Evolutionary conservation across 30 jellyfish, hydroid and myxozoan genomes (phyloP).

Genomic region (Aurelia coerulea): DNA sequence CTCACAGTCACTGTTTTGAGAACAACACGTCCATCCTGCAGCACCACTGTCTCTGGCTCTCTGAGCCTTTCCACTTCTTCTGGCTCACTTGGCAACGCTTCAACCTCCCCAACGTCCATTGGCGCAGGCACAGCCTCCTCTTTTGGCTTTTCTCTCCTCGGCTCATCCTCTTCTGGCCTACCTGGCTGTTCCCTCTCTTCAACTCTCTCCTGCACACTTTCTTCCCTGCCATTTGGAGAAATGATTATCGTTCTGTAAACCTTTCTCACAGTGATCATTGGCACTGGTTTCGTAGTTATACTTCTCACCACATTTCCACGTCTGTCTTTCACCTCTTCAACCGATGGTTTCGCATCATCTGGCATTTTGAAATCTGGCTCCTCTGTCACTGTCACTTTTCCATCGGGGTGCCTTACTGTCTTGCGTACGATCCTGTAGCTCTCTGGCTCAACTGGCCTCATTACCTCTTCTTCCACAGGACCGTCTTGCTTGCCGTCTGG

Average conservation of each 20-base stretch:
- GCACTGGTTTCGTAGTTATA: constrained; percentile 59
- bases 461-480: constrained; percentile 77
- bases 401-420: constrained; percentile 70
- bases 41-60: constrained; percentile 20
- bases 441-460: constrained; percentile 76
- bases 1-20: constrained; percentile 56
- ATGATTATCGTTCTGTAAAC: constrained; percentile 50
- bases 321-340: constrained; percentile 47
- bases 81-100: constrained; percentile 9
- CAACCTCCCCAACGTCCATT: background rate
- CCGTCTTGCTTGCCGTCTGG: constrained; percentile 84
- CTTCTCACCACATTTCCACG: constrained; percentile 64
- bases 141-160: constrained; percentile 6
- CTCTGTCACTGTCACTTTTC: constrained; percentile 61
- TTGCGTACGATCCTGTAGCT: constrained; percentile 62
- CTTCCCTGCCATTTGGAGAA: constrained; percentile 63
- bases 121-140: constrained; percentile 8
- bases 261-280: constrained; percentile 49
- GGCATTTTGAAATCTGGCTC: constrained; percentile 79
- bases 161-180: constrained; percentile 15
- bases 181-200: constrained; percentile 44
- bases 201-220: constrained; percentile 58
- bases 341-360: constrained; percentile 41
- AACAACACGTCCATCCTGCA: constrained; percentile 63
- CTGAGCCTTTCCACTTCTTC: constrained; percentile 19